Conservation (phyloP, 2,888 invertebrate species). For the Apamea monoglypha region DNA sequence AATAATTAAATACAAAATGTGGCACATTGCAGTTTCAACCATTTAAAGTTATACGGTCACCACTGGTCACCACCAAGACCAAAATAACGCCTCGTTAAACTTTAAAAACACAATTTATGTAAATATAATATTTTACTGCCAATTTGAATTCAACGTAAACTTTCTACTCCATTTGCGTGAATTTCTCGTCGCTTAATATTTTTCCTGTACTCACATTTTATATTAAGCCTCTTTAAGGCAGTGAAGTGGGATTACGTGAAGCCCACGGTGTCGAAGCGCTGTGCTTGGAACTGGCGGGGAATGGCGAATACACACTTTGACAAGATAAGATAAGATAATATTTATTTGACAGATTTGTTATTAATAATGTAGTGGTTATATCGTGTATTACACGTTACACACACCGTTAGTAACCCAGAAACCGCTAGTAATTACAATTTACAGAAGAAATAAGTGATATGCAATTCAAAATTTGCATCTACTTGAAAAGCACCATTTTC, state of each 20-base stretch:
- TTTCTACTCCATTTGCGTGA: conserved; percentile 35
- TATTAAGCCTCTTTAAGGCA: conserved; percentile 43
- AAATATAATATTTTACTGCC: conserved; percentile 17
- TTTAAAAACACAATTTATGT: conserved; percentile 21
- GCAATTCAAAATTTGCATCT: not conserved
- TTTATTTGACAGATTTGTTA: not conserved
- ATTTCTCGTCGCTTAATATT: conserved; percentile 42
- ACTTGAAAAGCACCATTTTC: not conserved
- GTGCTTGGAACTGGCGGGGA: conserved; percentile 5
- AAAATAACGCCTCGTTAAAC: conserved; percentile 8
- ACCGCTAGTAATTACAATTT: not conserved
- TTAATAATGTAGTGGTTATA: conserved; percentile 36
- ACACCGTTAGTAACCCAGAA: not conserved
- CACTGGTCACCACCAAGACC: not conserved
- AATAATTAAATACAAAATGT: not conserved
- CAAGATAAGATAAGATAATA: too few relatives aligned
- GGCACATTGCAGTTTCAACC: not conserved
- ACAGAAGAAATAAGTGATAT: not conserved
- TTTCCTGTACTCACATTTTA: conserved; percentile 54
- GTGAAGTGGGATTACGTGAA: conserved; percentile 50
- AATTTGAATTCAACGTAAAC: conserved; percentile 46
- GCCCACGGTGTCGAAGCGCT: conserved; percentile 20
- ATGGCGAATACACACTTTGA: not conserved
- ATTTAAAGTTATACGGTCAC: not conserved
- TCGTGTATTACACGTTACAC: not conserved